phyloP scores from a whole-genome alignment of 1,140 invertebrate genomes.

The Brachionus paranguensis region DNA sequence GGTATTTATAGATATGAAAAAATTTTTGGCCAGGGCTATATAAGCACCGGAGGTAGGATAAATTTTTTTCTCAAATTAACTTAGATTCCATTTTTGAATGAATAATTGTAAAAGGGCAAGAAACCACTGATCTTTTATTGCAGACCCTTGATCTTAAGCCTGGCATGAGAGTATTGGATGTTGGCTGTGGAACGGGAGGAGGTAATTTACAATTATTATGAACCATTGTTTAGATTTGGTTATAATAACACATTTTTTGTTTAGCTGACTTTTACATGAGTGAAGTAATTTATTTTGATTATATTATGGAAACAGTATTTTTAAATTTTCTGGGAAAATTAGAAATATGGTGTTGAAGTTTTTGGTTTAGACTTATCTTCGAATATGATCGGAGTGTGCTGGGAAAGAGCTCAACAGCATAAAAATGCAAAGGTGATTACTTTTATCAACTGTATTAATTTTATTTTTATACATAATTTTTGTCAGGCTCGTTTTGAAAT shows the following conservation, averaged over 20 bases:
- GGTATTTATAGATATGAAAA: slow-evolving; percentile 62
- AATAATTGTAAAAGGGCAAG: slow-evolving; percentile 47
- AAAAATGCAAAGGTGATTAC: slow-evolving; percentile 43
- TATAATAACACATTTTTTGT: background rate
- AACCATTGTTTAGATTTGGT: background rate
- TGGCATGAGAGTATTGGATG: slow-evolving; percentile 57
- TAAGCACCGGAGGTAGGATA: slow-evolving; percentile 59
- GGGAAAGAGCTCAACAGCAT: slow-evolving; percentile 48
- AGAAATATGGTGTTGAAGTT: slow-evolving; percentile 58
- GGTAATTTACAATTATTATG: slow-evolving; percentile 47
- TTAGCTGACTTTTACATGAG: slow-evolving; percentile 34
- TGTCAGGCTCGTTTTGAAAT: slow-evolving; percentile 38
- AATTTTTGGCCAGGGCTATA: slow-evolving; percentile 62
- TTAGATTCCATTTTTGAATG: slow-evolving; percentile 49
- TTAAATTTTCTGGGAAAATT: background rate
- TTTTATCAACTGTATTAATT: background rate
- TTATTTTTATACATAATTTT: background rate
- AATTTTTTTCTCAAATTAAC: slow-evolving; percentile 55
- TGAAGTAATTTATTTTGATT: slow-evolving; percentile 10
- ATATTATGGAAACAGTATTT: background rate
- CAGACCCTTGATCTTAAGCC: slow-evolving; percentile 2
- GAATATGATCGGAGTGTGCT: slow-evolving; percentile 63
- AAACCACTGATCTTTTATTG: slow-evolving; percentile 28
- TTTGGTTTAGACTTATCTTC: slow-evolving; percentile 61
- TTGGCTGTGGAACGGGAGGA: slow-evolving; percentile 63